Base-by-base conservation (phyloP, 92 coral and sea anemone species). In the Heliopora coerulea region DNA sequence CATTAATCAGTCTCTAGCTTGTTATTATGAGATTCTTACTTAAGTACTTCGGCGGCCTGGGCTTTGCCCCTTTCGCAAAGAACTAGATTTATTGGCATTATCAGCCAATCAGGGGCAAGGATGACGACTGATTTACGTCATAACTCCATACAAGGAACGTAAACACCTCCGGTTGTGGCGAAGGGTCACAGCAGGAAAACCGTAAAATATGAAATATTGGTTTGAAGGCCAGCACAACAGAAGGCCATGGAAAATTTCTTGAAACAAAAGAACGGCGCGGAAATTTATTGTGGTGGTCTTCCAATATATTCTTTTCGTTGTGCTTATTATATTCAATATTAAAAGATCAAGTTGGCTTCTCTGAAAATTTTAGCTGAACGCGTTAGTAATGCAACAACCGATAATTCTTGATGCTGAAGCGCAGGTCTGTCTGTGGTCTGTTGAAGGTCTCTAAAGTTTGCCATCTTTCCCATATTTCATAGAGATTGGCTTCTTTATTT, bases 101-200 rank as follows among this genome's bases (percentile, higher is more conserved):
- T 54, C 37, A 41, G 25, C 77, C 77, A 70, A 70, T 70, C 77
- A 70, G 60, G 4, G 58, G 8, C 18, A 31, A 42, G 63, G 77
- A 52, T 70, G 77, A 70, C 63, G 54, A 50, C 24, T 54, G 49
- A 70, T 70, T 70, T 70, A 63, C 77, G 77, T 70, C 77, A 70
- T 70, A 70, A 70, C 77, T 70, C 77, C 77, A 70, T 70, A 70
- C 56, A 70, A 52, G 77, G 77, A 28, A 52, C 24, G 77, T 70
- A 70, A 70, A 70, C 77, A 70, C 63, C 57, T 70, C 52, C 31
- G 35, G 27, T 18, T 70, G n/a, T 27, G 39, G 77, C 49, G 62
- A 58, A n/a, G 41, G 11, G 75, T 39, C 59, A 68, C 49, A 30
- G 63, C 77, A 54, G 77, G 62, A 70, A 54, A 54, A 70, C 63